These are phyloP conservation scores for Liolophura sinensis DNA, from an alignment of 1,140 invertebrate genomes.

Conservation along the genomic window DNA sequence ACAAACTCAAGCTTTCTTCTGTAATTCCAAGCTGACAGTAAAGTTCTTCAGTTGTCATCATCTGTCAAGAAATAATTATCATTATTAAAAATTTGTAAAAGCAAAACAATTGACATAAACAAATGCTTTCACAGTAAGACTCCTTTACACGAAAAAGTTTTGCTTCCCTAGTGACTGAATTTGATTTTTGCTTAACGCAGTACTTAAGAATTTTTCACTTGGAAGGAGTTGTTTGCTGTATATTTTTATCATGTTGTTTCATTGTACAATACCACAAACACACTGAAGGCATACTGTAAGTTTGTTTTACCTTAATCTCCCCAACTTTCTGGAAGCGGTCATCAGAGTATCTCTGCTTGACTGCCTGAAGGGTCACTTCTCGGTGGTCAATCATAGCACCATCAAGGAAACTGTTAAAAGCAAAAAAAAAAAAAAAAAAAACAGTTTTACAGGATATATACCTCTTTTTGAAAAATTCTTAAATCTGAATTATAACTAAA, in stretches of 20 bases:
- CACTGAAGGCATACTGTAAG: background rate
- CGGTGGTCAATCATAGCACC: conserved; percentile 49
- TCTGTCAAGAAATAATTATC: conserved; percentile 22
- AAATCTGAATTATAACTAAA: background rate
- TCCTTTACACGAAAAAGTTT: background rate
- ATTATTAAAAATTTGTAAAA: background rate
- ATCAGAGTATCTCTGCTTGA: conserved; percentile 50
- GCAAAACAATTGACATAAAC: conserved; percentile 1
- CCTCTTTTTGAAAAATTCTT: background rate
- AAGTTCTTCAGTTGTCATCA: conserved; percentile 43
- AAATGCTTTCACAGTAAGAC: too few species aligned
- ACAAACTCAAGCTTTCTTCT: conserved; percentile 31
- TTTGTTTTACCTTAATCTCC: conserved; percentile 38
- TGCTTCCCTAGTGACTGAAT: background rate
- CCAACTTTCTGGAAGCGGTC: conserved; percentile 42
- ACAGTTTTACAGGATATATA: background rate
- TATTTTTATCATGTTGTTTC: background rate
- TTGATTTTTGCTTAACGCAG: background rate
- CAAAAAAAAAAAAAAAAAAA: conserved; percentile 16
- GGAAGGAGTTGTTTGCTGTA: background rate
- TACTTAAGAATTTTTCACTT: background rate
- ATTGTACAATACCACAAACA: background rate
- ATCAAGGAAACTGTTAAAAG: conserved; percentile 42
- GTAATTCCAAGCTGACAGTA: conserved; percentile 43
- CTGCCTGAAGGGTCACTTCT: conserved; percentile 47